Evolutionary conservation across 2,888 invertebrate species (phyloP), one percentile per base, ranked within the genome.

Genomic region (Drosophila prolongata): DNA sequence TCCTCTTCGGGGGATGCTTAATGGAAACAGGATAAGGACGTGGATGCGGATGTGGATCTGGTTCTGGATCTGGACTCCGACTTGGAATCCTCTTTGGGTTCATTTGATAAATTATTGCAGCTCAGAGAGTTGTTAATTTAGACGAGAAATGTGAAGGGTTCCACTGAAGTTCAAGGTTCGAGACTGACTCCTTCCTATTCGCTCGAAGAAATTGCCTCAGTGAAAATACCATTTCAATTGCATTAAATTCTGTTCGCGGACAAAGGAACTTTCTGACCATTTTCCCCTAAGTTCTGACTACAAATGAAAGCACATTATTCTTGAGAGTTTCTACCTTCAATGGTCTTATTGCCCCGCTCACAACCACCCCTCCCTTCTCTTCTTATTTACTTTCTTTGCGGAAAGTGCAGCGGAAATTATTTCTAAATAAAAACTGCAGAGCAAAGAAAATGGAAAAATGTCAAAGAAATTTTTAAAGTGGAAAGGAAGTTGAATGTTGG

Each of bases 351-450:
- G n/a, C n/a, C n/a, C n/a, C n/a, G n/a, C n/a, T n/a, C n/a, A n/a
- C n/a, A n/a, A n/a, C n/a, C n/a, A n/a, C n/a, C n/a, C n/a, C n/a
- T n/a, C n/a, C 19, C 38, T 37, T n/a, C 6, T 3, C 37, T 6
- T 13, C 10, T 24, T 35, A 37, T 37, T 35, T 43, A 16, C 54
- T 47, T 54, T 40, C 70, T 40, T 55, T 70, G 60, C 1, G 10
- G 46, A 43, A 59, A 73, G 47, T 65, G 66, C 74, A 74, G 43
- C 59, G 57, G 59, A 66, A 73, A 59, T 66, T 66, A 60, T 60
- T 74, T 53, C 55, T 16, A 75, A 66, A 57, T 60, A 54, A 49
- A 57, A 66, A 56, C 30, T 58, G 44, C 19, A 34, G 14, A 9
- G 44, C 24, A 56, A 49, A 38, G 50, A 42, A 55, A 61, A 56